Conservation (phyloP, 2,113 vertebrate genomes). For the Zosterops lateralis region DNA sequence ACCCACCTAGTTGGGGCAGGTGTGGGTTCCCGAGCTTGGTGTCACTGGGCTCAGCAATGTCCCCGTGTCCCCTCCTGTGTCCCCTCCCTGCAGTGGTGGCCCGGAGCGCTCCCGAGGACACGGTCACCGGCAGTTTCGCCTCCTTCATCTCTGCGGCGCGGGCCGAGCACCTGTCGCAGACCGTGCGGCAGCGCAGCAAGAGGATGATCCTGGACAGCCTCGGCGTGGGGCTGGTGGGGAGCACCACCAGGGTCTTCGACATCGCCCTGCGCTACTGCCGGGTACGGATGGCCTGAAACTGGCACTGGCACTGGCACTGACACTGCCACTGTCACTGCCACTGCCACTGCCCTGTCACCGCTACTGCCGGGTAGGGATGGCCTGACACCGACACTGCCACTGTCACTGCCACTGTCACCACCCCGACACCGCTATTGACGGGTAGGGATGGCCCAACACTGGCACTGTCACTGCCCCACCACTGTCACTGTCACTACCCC, state of each 20-base stretch:
- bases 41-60: rapidly evolving
- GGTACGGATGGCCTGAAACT: constrained; percentile 62
- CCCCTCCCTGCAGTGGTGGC: constrained; percentile 58
- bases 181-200: constrained; percentile 80
- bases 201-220: constrained; percentile 90
- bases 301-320: too few species aligned
- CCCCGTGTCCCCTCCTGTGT: background rate
- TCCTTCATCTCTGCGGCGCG: constrained; percentile 77
- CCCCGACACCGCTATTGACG: too few species aligned
- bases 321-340: too few species aligned
- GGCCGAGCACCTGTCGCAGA: constrained; percentile 74
- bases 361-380: too few species aligned
- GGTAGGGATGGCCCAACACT: too few species aligned
- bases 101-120: constrained; percentile 67
- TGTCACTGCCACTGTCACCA: too few species aligned
- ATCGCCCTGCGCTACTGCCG: constrained; percentile 81
- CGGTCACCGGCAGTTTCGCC: constrained; percentile 82
- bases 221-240: constrained; percentile 85
- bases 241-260: constrained; percentile 81
- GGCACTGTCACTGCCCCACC: too few species aligned
- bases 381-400: too few species aligned
- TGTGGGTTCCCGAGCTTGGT: background rate
- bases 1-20: rapidly evolving
- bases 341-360: too few species aligned
- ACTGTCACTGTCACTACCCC: too few species aligned